Base-by-base conservation (phyloP, 2,888 invertebrate species). In the Dynastes tityus region DNA sequence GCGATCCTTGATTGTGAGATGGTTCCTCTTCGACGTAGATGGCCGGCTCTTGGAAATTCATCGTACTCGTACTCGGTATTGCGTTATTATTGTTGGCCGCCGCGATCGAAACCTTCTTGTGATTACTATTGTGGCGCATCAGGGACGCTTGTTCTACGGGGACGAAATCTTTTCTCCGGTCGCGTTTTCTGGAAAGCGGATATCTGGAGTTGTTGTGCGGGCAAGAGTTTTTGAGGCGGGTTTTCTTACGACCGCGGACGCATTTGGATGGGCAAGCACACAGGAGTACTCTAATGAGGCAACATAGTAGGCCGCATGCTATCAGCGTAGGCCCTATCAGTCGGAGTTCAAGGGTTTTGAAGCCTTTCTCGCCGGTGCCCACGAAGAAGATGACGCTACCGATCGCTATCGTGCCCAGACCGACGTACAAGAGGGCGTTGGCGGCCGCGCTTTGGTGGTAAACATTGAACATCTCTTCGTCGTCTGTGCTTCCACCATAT, bases 361-460 rank as follows among this genome's bases (percentile, higher is more conserved):
- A 96, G 89, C 93, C 92, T 90, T 96, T 96, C 90, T 96, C 96
- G 86, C 96, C 96, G 82, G 96, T 95, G 84, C 96, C 96, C 82
- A 96, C 96, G 90, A 96, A 96, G 88, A 95, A 95, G 85, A 96
- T 95, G 84, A 96, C 95, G 85, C 96, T 92, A 78, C 96, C 97
- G 83, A 96, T 91, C 32, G 96, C 95, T 80, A 96, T 93, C 32
- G 94, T 95, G 83, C 94, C 95, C 83, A 97, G 92, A 77, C 96
- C 96, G 73, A 96, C 95, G 89, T 96, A 96, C 77, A 97, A 92
- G 82, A 96, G 92, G 81, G 95, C 94, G 88, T 94, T 94, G 83
- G 96, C 96, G 81, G 95, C 95, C 73, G 95, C 95, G 90, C 95
- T 95, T 83, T 95, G 94, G 83, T 91, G 91, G 83, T 92, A 90